A percentile compares a stretch with the other conserved stretches of the same genome.
These are phyloP conservation scores for Rhagium mordax DNA, from an alignment of 2,888 invertebrate genomes.

Conservation along the genomic window DNA sequence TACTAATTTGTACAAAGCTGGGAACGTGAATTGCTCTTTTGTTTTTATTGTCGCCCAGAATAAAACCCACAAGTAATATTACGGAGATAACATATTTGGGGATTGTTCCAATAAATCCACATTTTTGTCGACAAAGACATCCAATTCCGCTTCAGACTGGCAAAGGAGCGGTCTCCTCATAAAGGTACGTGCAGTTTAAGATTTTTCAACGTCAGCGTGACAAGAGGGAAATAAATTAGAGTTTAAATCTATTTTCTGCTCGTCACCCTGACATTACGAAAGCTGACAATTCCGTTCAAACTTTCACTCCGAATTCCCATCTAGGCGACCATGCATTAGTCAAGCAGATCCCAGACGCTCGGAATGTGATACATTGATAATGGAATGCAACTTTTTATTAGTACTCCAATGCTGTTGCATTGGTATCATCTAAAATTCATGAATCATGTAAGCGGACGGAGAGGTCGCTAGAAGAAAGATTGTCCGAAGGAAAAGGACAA, in stretches of 20 bases:
- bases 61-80: background rate
- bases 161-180: too few species aligned
- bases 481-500: too few species aligned
- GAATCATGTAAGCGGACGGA: too few species aligned
- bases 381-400: background rate
- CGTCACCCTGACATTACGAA: slow-evolving; percentile 1
- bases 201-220: background rate
- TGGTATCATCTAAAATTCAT: too few species aligned
- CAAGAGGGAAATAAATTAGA: background rate
- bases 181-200: too few species aligned
- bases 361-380: too few species aligned
- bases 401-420: too few species aligned
- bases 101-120: too few species aligned
- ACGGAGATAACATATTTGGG: background rate
- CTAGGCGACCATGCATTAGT: background rate
- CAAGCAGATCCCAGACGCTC: too few species aligned
- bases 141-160: too few species aligned
- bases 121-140: too few species aligned
- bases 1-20: background rate
- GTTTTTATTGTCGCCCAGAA: background rate
- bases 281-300: background rate
- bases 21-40: background rate
- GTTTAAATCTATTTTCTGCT: slow-evolving; percentile 5
- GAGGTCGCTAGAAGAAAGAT: too few species aligned
- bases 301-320: background rate